A percentile compares a stretch with the other conserved stretches of the same genome.
phyloP scores from a whole-genome alignment of 2,888 invertebrate species.

The Patella caerulea region DNA sequence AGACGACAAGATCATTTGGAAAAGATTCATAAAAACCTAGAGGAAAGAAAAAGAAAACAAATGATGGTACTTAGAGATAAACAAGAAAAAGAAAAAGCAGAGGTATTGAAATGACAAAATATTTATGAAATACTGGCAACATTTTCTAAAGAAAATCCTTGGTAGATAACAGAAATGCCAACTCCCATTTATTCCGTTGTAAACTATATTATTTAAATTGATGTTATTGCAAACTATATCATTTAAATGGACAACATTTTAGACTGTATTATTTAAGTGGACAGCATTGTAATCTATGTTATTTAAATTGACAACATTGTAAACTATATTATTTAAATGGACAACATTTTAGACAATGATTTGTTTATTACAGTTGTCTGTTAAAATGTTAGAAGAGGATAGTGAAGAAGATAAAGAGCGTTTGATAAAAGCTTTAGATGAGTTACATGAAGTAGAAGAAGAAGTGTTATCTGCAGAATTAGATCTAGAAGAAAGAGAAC shows the following conservation, averaged over 20 bases:
- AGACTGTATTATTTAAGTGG: too few species aligned
- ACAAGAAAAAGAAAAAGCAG: conserved; percentile 61
- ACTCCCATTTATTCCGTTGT: too few species aligned
- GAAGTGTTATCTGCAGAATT: conserved; percentile 59
- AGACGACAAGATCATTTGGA: conserved; percentile 52
- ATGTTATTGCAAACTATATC: too few species aligned
- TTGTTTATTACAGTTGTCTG: conserved; percentile 51
- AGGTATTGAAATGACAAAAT: conserved; percentile 39
- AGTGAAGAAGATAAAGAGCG: conserved; percentile 60
- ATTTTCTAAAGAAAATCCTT: too few species aligned
- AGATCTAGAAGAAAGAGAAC: conserved; percentile 62
- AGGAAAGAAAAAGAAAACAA: conserved; percentile 47
- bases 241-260: too few species aligned
- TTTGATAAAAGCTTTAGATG: conserved; percentile 52
- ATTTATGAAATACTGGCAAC: too few species aligned
- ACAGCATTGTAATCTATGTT: too few species aligned
- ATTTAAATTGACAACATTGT: too few species aligned
- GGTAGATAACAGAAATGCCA: too few species aligned
- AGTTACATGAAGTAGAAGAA: conserved; percentile 55
- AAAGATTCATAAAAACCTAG: conserved; percentile 55
- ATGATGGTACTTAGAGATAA: conserved; percentile 53
- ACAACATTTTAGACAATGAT: background rate
- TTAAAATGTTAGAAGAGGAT: conserved; percentile 61
- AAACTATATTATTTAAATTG: too few species aligned
- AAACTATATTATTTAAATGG: too few species aligned